Evolutionary conservation across 2,888 invertebrate genomes (phyloP).

Genomic region (Platycheirus albimanus): DNA sequence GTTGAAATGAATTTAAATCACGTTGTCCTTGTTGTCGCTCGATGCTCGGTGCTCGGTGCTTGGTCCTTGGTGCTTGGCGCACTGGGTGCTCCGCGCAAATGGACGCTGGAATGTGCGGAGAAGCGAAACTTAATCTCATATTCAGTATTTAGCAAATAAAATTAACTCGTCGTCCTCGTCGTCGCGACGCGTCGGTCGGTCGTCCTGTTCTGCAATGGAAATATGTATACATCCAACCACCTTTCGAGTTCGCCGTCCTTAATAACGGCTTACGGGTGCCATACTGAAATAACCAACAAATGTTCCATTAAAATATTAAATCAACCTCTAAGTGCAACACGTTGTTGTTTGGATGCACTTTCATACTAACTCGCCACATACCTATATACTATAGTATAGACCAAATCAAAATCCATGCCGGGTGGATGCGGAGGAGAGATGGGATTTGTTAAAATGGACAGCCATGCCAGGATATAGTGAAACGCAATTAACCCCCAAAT

Average conservation of each 20-base stretch:
- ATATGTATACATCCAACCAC: conserved; percentile 8
- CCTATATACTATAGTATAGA: not conserved
- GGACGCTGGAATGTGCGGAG: not conserved
- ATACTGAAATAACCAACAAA: conserved; percentile 42
- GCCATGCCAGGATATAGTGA: conserved; percentile 44
- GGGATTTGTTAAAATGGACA: conserved; percentile 35
- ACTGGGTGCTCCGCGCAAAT: not conserved
- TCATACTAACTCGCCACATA: conserved; percentile 17
- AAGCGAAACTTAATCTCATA: conserved; percentile 64
- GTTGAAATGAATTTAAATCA: conserved; percentile 74
- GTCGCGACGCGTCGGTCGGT: too few species aligned
- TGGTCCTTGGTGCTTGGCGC: too few species aligned
- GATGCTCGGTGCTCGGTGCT: not conserved
- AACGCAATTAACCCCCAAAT: conserved; percentile 67
- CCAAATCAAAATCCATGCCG: conserved; percentile 5
- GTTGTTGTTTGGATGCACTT: conserved; percentile 62
- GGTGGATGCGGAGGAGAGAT: not conserved
- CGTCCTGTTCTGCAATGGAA: not conserved
- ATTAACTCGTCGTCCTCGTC: conserved; percentile 56
- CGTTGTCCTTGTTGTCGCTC: conserved; percentile 30
- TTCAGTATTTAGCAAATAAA: conserved; percentile 72
- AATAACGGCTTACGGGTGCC: conserved; percentile 13
- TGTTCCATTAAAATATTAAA: conserved; percentile 65
- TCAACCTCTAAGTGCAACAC: conserved; percentile 70
- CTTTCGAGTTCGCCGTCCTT: conserved; percentile 16